Evolutionary conservation across 2,888 invertebrate species (phyloP).

Genomic region (Aleiodes alternator): DNA sequence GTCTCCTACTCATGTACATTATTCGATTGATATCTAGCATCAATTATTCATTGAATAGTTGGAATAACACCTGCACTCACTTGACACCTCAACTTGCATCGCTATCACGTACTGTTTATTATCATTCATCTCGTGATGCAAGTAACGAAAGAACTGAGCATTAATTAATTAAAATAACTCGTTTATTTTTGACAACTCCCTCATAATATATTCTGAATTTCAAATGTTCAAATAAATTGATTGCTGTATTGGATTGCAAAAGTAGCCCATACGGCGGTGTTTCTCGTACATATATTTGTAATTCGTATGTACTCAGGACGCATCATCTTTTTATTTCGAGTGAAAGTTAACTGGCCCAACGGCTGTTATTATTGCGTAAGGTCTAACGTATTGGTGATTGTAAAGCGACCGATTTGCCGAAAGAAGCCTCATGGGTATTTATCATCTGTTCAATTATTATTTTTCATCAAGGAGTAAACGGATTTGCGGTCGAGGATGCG

Average conservation of each 20-base stretch:
- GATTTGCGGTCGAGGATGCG: no score
- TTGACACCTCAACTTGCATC: slow-evolving; percentile 11
- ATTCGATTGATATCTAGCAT: slow-evolving; percentile 35
- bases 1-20: slow-evolving; percentile 29
- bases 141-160: background rate
- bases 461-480: background rate
- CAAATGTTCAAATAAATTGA: background rate
- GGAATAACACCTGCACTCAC: slow-evolving; percentile 38
- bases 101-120: slow-evolving; percentile 14
- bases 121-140: slow-evolving; percentile 8
- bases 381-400: background rate
- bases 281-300: slow-evolving; percentile 34
- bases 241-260: slow-evolving; percentile 34
- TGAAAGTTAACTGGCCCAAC: slow-evolving; percentile 51
- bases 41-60: slow-evolving; percentile 44
- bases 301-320: slow-evolving; percentile 23
- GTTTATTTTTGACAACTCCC: no score
- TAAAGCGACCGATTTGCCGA: background rate
- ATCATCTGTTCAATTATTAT: background rate
- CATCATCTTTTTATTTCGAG: slow-evolving; percentile 49
- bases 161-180: no score
- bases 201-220: background rate
- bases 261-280: slow-evolving; percentile 2
- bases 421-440: background rate
- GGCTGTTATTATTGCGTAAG: slow-evolving; percentile 47